Evolutionary conservation across 2,888 invertebrate genomes (phyloP).

Genomic region (Microctonus brassicae): DNA sequence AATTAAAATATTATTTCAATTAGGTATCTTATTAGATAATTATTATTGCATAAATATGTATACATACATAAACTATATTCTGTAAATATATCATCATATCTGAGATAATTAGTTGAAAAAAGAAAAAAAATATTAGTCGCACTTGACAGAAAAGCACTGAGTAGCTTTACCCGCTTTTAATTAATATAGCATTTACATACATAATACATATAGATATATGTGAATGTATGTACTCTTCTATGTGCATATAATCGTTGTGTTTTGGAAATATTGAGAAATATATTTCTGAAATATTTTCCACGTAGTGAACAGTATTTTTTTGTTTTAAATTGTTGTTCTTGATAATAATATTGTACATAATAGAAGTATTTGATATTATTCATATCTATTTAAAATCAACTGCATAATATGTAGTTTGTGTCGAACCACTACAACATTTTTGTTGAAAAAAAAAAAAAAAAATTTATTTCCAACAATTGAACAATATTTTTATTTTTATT

Average conservation of each 20-base stretch:
- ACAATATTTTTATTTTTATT: background rate
- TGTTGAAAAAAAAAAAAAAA: background rate
- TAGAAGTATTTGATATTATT: constrained; percentile 6
- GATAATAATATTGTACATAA: constrained; percentile 34
- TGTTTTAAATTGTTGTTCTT: constrained; percentile 41
- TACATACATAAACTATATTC: too few species aligned
- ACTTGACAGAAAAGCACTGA: constrained; percentile 41
- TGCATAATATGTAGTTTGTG: constrained; percentile 3
- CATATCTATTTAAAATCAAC: background rate
- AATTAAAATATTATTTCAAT: background rate
- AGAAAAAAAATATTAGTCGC: background rate
- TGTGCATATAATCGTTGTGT: background rate
- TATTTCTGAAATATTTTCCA: background rate
- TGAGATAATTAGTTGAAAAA: constrained; percentile 32
- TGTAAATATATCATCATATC: constrained; percentile 36
- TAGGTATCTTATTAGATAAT: background rate
- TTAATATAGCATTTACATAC: background rate
- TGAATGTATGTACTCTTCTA: constrained; percentile 18
- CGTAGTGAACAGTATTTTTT: constrained; percentile 44
- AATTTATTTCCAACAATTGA: too few species aligned
- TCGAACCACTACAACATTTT: background rate
- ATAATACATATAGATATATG: background rate
- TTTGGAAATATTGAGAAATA: background rate
- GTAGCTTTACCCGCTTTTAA: constrained; percentile 23
- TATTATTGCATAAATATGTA: background rate